Conservation (phyloP, 2,888 invertebrate genomes). For the Brachynemurus nebulosus region DNA sequence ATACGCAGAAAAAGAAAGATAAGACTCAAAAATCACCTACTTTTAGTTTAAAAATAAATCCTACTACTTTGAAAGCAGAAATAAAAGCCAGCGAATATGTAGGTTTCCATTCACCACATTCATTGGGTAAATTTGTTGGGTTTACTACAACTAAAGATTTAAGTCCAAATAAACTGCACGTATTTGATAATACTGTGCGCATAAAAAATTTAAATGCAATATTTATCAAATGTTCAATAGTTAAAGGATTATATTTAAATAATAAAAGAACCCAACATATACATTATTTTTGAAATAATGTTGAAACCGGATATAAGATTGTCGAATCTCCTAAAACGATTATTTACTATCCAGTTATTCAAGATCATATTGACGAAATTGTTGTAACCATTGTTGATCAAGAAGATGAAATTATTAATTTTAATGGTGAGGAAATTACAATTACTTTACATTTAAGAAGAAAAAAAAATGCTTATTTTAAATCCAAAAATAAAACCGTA, state of each 20-base stretch:
- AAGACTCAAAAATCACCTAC: not conserved
- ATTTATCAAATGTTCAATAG: not conserved
- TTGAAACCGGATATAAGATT: constrained; percentile 3
- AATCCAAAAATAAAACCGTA: not conserved
- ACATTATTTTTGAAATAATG: not conserved
- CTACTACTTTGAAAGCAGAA: not conserved
- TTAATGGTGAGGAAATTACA: constrained; percentile 3
- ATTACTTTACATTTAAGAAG: constrained; percentile 5
- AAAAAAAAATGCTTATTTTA: not conserved
- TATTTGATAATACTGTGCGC: not conserved
- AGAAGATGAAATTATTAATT: constrained; percentile 5
- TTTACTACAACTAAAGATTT: not conserved
- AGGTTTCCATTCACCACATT: not conserved
- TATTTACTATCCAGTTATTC: constrained; percentile 8
- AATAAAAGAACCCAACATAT: not conserved
- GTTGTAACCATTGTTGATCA: constrained; percentile 5
- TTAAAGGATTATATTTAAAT: not conserved
- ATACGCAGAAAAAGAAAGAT: not conserved
- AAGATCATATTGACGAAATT: constrained; percentile 5
- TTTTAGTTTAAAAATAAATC: not conserved
- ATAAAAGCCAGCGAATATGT: not conserved
- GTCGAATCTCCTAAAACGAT: constrained; percentile 7
- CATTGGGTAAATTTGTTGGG: not conserved
- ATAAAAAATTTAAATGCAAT: not conserved
- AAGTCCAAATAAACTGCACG: not conserved